Evolutionary conservation across 1,140 invertebrate genomes (phyloP), one percentile per base, ranked within the genome.

Genomic region (Drosophila nannoptera): DNA sequence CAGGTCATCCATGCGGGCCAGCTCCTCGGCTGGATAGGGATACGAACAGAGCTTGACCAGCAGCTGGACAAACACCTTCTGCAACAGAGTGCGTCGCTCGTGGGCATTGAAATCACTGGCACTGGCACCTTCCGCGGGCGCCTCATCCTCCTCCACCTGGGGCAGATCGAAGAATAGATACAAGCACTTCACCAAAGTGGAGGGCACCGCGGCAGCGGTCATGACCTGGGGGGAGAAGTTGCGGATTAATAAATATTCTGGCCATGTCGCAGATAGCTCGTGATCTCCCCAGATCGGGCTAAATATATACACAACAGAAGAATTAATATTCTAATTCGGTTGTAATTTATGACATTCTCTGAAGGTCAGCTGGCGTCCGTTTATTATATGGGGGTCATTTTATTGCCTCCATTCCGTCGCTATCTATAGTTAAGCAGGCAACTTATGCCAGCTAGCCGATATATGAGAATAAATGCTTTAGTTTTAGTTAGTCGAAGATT

Each of bases 101-200:
- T 93, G 93, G 5, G 96, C 94, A 71, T 96, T 97, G 90, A 98
- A 98, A 89, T 98, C 96, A 90, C 95, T 96, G 69, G 91, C 93
- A 11, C 35, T 69, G 1, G 67, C 82, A 3, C 83, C 83, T 43
- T 69, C 73, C 0, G 53, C 60, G 0, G 70, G 49, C 4, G 87
- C 84, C 40, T 94, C 93, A 84, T 95, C 94, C 36, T 94, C 92
- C 82, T 96, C 94, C 56, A 96, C 94, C 90, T 95, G 94, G 42
- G 98, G 97, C 48, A 99, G 91, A 91, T 99, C 98, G 91, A 99
- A 99, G 90, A 99, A 99, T 64, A 99, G 91, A 90, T 99, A 99
- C 35, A 99, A 91, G 91, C 98, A 99, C 92, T 99, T 99, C 5
- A 99, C 98, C 81, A 99, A 91, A 33, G 98, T 99, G 62, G 97